phyloP scores from a whole-genome alignment of 2,113 vertebrate genomes.

The Osmerus mordax region DNA sequence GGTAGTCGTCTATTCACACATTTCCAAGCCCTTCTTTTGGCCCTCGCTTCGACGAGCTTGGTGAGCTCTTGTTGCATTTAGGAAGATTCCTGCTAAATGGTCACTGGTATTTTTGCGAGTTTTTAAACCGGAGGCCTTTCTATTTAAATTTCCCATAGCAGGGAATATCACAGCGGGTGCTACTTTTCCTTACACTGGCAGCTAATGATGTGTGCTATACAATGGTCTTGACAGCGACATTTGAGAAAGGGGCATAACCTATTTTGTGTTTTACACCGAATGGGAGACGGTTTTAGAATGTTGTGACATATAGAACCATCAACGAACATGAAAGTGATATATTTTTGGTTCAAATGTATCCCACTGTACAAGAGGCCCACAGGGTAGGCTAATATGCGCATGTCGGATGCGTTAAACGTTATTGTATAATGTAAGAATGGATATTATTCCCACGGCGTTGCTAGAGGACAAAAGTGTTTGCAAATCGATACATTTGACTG shows the following conservation, averaged over 20 bases:
- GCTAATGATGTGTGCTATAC: neutral
- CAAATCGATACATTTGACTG: slow-evolving; percentile 6
- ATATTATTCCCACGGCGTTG: slow-evolving; percentile 3
- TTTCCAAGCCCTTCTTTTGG: slow-evolving; percentile 19
- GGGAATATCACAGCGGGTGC: slow-evolving; percentile 20
- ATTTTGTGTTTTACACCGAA: neutral
- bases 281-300: neutral
- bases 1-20: slow-evolving; percentile 33
- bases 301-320: neutral
- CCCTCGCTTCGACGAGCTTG: slow-evolving; percentile 39
- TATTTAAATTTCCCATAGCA: slow-evolving; percentile 29
- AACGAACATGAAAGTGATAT: neutral
- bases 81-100: slow-evolving; percentile 21
- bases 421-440: neutral
- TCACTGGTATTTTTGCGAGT: slow-evolving; percentile 47
- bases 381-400: neutral
- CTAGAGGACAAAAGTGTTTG: neutral
- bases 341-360: neutral
- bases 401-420: neutral
- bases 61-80: slow-evolving; percentile 27
- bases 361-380: neutral
- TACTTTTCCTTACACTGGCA: slow-evolving; percentile 22
- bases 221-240: neutral
- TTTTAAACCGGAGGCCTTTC: slow-evolving; percentile 53
- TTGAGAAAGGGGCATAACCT: neutral